Percentiles rank a stretch among this genome's conserved stretches.
Evolutionary conservation across 1,140 invertebrate species (phyloP).

Genomic region (Triops cancriformis): DNA sequence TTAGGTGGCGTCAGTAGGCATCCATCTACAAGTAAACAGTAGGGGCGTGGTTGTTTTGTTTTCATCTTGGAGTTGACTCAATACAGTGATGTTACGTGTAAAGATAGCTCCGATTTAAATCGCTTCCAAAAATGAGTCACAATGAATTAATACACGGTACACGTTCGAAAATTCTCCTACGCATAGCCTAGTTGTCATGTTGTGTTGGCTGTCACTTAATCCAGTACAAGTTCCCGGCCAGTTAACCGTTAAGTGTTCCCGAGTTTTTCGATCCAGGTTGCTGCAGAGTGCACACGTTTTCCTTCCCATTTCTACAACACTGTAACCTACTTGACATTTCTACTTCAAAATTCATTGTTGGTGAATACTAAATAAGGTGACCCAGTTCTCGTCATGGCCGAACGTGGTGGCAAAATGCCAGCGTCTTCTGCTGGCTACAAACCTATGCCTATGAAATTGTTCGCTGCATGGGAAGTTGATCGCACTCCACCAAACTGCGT

Average conservation of each 20-base stretch:
- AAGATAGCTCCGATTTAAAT: slow-evolving; percentile 26
- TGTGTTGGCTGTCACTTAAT: too few species aligned
- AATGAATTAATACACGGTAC: too few species aligned
- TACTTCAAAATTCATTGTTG: too few species aligned
- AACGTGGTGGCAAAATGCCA: slow-evolving; percentile 55
- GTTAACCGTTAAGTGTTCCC: too few species aligned
- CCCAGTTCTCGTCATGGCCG: neutral
- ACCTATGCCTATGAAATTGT: slow-evolving; percentile 82
- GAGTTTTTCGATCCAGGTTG: too few species aligned
- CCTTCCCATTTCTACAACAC: too few species aligned
- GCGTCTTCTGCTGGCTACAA: neutral
- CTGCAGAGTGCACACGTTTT: too few species aligned
- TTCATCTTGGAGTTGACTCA: neutral
- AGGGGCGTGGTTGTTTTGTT: slow-evolving; percentile 12
- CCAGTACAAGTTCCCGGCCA: too few species aligned
- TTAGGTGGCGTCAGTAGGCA: neutral
- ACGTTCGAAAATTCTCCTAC: too few species aligned
- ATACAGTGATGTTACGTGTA: neutral
- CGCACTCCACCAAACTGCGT: slow-evolving; percentile 85
- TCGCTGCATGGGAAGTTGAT: slow-evolving; percentile 96
- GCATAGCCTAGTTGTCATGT: too few species aligned
- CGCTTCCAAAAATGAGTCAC: too few species aligned
- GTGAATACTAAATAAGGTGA: neutral
- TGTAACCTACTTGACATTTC: too few species aligned
- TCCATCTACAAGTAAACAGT: neutral